Percentiles rank a stretch among this genome's conserved stretches.
phyloP scores from a whole-genome alignment of 2,797 vertebrate genomes.

The Manis crassicaudata region DNA sequence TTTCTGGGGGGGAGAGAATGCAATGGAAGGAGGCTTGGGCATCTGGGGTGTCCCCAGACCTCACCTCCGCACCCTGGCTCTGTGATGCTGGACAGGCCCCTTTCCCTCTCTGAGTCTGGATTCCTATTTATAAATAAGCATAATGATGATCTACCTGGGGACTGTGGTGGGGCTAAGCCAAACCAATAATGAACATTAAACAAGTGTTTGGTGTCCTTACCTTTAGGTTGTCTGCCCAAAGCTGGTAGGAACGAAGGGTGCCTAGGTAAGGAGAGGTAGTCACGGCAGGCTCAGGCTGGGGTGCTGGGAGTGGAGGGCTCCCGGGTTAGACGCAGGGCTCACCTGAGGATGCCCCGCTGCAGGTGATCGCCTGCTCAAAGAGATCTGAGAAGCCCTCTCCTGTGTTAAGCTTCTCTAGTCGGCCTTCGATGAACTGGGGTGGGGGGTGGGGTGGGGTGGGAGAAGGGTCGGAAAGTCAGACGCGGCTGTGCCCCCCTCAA shows the following conservation, averaged over 20 bases:
- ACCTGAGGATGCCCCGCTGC: constrained; percentile 87
- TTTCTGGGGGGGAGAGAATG: constrained; percentile 86
- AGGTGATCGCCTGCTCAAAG: constrained; percentile 92
- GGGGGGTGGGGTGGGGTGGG: neutral
- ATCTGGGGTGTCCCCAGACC: neutral
- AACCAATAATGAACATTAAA: neutral
- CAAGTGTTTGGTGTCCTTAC: constrained; percentile 77
- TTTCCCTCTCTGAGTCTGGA: neutral
- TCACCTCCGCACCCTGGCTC: neutral
- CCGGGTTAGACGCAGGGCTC: neutral
- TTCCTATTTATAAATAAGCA: neutral
- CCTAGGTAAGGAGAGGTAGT: constrained; percentile 78
- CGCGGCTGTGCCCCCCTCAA: no score
- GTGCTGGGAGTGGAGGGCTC: neutral
- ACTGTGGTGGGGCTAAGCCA: neutral
- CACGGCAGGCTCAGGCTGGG: neutral
- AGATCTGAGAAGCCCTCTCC: constrained; percentile 89
- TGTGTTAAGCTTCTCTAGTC: constrained; percentile 90
- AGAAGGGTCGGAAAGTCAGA: neutral
- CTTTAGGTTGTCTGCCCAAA: constrained; percentile 92
- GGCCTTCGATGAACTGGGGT: constrained; percentile 91
- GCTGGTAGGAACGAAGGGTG: constrained; percentile 89
- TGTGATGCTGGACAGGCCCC: neutral
- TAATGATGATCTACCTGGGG: neutral
- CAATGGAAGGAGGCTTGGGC: neutral